A percentile compares a stretch with the other conserved stretches of the same genome.
These are phyloP conservation scores for Eubasilissa regina DNA, from an alignment of 1,140 invertebrate species.

Conservation along the genomic window DNA sequence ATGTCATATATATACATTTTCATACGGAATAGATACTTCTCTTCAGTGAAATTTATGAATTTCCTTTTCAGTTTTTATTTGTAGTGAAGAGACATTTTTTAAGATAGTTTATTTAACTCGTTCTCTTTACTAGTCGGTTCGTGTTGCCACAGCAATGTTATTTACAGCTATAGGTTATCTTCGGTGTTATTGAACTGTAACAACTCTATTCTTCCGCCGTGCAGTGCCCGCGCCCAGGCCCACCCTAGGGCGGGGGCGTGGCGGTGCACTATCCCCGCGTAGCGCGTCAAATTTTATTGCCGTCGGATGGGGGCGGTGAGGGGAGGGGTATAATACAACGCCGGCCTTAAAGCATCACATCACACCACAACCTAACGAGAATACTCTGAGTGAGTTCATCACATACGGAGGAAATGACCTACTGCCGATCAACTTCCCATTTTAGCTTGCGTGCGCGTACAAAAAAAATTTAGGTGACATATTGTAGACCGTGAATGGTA, in stretches of 20 bases:
- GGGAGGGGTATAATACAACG: neutral
- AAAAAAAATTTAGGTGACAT: no score
- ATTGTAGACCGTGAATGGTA: no score
- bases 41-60: no score
- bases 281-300: neutral
- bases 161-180: neutral
- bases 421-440: neutral
- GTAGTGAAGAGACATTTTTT: no score
- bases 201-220: neutral
- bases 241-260: slow-evolving; percentile 19
- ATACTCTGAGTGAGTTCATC: slow-evolving; percentile 29
- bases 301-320: neutral
- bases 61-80: no score
- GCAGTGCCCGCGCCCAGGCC: neutral
- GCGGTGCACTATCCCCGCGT: neutral
- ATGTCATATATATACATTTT: no score
- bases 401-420: slow-evolving; percentile 6
- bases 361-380: neutral
- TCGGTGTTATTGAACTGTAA: slow-evolving; percentile 21
- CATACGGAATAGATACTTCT: no score
- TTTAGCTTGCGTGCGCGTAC: no score
- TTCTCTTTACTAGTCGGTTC: no score
- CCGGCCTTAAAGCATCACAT: neutral
- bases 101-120: no score
- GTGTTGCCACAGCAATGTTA: no score